Evolutionary conservation across 2,888 invertebrate genomes (phyloP).

Genomic region (Macrostomum cliftonense): DNA sequence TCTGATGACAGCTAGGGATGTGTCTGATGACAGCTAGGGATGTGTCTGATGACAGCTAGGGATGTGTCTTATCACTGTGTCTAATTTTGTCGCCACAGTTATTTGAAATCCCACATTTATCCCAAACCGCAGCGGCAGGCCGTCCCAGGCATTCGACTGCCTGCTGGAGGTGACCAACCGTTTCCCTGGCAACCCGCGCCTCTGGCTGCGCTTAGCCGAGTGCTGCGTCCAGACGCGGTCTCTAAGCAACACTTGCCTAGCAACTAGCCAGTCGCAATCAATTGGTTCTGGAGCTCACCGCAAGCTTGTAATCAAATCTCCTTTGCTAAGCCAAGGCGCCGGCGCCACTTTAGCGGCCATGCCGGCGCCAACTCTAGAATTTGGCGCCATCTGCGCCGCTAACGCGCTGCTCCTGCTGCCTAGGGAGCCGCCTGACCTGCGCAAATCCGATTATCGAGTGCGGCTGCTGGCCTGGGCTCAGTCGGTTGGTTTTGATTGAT

Average conservation of each 20-base stretch:
- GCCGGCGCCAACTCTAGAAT: slow-evolving; percentile 67
- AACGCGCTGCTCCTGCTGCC: slow-evolving; percentile 58
- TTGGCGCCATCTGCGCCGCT: slow-evolving; percentile 65
- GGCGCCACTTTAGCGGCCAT: slow-evolving; percentile 45
- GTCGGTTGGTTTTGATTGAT: too few species aligned
- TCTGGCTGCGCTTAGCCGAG: slow-evolving; percentile 80
- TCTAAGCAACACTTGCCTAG: too few species aligned
- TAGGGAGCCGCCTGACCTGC: background rate
- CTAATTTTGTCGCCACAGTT: too few species aligned
- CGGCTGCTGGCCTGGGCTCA: too few species aligned
- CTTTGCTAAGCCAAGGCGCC: slow-evolving; percentile 17
- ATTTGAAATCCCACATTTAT: too few species aligned
- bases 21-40: too few species aligned
- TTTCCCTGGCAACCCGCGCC: slow-evolving; percentile 64
- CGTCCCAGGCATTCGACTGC: slow-evolving; percentile 70
- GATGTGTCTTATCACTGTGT: too few species aligned
- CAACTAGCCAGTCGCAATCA: too few species aligned
- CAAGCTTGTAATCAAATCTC: slow-evolving; percentile 47
- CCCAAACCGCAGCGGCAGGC: slow-evolving; percentile 59
- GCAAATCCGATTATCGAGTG: too few species aligned
- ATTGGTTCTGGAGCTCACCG: slow-evolving; percentile 46
- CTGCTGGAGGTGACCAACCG: slow-evolving; percentile 66
- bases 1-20: too few species aligned
- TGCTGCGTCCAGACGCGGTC: slow-evolving; percentile 42
- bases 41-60: too few species aligned